phyloP scores from a whole-genome alignment of 2,797 vertebrate species.

The Trachurus trachurus region DNA sequence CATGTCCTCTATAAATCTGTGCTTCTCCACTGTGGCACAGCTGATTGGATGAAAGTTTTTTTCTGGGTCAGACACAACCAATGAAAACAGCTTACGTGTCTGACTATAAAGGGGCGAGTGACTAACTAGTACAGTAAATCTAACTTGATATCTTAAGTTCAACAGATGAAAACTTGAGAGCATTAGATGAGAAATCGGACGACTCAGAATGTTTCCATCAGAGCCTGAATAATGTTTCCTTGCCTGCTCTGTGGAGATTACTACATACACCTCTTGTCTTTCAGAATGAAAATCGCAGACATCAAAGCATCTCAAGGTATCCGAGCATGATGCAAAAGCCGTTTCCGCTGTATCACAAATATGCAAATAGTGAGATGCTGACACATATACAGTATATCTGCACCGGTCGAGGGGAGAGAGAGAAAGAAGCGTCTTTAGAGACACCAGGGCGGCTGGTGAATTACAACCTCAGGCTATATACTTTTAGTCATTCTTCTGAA shows the following conservation, averaged over 20 bases:
- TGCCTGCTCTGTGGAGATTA: constrained; percentile 84
- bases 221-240: constrained; percentile 65
- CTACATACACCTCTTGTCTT: constrained; percentile 93
- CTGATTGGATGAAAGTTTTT: constrained; percentile 54
- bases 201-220: constrained; percentile 42
- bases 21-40: constrained; percentile 54
- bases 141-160: constrained; percentile 5
- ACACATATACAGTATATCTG: constrained; percentile 20
- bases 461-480: constrained; percentile 28
- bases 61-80: constrained; percentile 43
- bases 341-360: constrained; percentile 61
- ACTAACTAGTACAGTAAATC: constrained; percentile 4
- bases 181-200: not conserved
- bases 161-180: constrained; percentile 7
- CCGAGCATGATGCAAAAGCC: constrained; percentile 73
- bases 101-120: constrained; percentile 43
- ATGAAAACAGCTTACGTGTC: constrained; percentile 49
- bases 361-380: constrained; percentile 33
- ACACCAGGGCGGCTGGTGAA: constrained; percentile 26
- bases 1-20: constrained; percentile 39
- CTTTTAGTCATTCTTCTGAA: constrained; percentile 41
- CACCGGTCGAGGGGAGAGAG: not conserved
- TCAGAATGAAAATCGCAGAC: constrained; percentile 98
- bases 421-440: constrained; percentile 10
- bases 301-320: constrained; percentile 94